These are phyloP conservation scores for Varroa destructor DNA, from an alignment of 1,140 invertebrate species.

Conservation along the genomic window DNA sequence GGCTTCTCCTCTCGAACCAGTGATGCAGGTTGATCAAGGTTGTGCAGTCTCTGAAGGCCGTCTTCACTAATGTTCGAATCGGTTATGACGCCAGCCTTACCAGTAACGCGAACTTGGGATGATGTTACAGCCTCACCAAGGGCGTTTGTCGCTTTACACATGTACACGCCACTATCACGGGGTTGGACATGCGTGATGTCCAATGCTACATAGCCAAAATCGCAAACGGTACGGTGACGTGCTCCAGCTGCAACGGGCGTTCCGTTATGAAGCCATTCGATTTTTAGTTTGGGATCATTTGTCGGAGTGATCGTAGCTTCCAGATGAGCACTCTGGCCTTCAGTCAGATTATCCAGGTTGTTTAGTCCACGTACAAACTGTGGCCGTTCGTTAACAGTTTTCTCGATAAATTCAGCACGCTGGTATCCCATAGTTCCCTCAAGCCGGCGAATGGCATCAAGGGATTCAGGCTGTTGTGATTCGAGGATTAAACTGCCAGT, in stretches of 20 bases:
- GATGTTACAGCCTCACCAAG: slow-evolving; percentile 59
- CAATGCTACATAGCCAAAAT: slow-evolving; percentile 48
- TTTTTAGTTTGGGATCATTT: slow-evolving; percentile 83
- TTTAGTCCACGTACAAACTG: slow-evolving; percentile 74
- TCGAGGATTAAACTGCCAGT: slow-evolving; percentile 76
- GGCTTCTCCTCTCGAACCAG: slow-evolving; percentile 54
- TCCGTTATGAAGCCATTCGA: slow-evolving; percentile 90
- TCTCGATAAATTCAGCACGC: slow-evolving; percentile 55
- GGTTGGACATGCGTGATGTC: slow-evolving; percentile 46
- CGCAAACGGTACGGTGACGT: slow-evolving; percentile 47
- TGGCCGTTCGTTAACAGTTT: slow-evolving; percentile 62
- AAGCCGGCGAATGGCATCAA: slow-evolving; percentile 76
- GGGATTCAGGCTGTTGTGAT: slow-evolving; percentile 82
- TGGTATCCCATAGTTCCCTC: slow-evolving; percentile 70
- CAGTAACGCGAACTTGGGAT: slow-evolving; percentile 64
- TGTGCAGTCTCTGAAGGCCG: slow-evolving; percentile 69
- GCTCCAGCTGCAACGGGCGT: slow-evolving; percentile 54
- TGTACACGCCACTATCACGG: slow-evolving; percentile 44
- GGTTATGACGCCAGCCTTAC: slow-evolving; percentile 42
- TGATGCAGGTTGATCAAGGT: slow-evolving; percentile 65
- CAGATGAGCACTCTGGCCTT: slow-evolving; percentile 80
- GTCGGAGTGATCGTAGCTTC: slow-evolving; percentile 87
- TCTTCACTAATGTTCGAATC: slow-evolving; percentile 49
- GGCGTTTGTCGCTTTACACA: slow-evolving; percentile 42
- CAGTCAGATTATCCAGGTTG: slow-evolving; percentile 62